Percentiles rank a stretch among this genome's conserved stretches.
Evolutionary conservation across 2,113 vertebrate species (phyloP).

Genomic region (Neopipo cinnamomea): DNA sequence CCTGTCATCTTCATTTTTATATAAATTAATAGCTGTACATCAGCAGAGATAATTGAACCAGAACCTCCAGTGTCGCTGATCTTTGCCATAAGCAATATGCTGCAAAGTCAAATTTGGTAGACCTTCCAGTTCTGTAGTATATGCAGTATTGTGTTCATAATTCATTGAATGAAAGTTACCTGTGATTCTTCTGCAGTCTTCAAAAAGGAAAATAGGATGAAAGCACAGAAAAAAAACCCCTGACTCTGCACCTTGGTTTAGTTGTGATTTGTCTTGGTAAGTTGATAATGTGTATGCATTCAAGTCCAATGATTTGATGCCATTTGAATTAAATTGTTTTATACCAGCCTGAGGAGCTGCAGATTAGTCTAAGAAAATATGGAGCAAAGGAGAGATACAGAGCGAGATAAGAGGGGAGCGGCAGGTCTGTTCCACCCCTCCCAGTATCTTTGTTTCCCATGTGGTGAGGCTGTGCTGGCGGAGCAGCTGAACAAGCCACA

Average conservation of each 20-base stretch:
- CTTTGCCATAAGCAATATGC: neutral
- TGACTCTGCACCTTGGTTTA: neutral
- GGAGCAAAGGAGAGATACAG: conserved; percentile 14
- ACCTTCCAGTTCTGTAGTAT: neutral
- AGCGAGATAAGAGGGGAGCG: neutral
- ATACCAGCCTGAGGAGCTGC: neutral
- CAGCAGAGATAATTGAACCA: neutral
- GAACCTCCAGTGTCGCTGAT: neutral
- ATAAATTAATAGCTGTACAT: neutral
- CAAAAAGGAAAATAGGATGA: neutral
- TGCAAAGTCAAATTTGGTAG: neutral
- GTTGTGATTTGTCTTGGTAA: neutral
- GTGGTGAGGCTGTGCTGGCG: neutral
- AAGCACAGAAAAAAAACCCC: neutral
- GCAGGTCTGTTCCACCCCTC: conserved; percentile 7
- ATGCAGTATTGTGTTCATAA: neutral
- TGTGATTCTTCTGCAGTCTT: neutral
- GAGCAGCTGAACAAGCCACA: neutral
- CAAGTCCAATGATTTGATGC: neutral
- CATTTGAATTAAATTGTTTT: conserved; percentile 14
- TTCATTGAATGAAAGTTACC: neutral
- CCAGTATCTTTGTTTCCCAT: neutral
- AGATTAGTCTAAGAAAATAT: conserved; percentile 6
- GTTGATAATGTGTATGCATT: neutral
- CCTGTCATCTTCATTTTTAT: neutral